phyloP scores from a whole-genome alignment of 2,113 vertebrate species.

The Physeter macrocephalus region DNA sequence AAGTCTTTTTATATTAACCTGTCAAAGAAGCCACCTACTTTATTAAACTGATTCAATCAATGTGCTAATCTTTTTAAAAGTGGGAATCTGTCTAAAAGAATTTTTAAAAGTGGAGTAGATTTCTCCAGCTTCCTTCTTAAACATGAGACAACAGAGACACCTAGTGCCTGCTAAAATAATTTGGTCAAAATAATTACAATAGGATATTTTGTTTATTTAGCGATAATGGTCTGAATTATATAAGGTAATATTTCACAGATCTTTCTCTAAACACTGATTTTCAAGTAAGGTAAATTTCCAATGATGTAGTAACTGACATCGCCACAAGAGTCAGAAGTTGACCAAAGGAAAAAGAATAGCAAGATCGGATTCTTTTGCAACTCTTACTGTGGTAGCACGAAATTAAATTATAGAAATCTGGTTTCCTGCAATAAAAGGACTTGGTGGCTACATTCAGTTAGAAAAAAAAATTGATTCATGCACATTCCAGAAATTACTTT shows the following conservation, averaged over 20 bases:
- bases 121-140: neutral
- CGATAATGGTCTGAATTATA: neutral
- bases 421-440: neutral
- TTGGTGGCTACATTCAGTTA: neutral
- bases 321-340: neutral
- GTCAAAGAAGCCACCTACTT: neutral
- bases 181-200: neutral
- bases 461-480: neutral
- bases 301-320: neutral
- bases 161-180: conserved; percentile 46
- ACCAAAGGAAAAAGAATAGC: neutral
- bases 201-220: neutral
- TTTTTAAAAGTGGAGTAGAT: neutral
- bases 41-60: neutral
- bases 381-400: neutral
- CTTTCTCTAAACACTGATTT: neutral
- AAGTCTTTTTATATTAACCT: neutral
- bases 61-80: neutral
- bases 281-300: neutral
- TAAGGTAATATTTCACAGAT: neutral
- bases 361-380: neutral
- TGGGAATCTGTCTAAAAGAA: neutral
- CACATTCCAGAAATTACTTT: neutral
- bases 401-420: neutral
- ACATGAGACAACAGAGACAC: conserved; percentile 53